Percentiles rank a stretch among this genome's conserved stretches.
These are phyloP conservation scores for Cybosia mesomella DNA, from an alignment of 2,888 invertebrate genomes.

Conservation along the genomic window DNA sequence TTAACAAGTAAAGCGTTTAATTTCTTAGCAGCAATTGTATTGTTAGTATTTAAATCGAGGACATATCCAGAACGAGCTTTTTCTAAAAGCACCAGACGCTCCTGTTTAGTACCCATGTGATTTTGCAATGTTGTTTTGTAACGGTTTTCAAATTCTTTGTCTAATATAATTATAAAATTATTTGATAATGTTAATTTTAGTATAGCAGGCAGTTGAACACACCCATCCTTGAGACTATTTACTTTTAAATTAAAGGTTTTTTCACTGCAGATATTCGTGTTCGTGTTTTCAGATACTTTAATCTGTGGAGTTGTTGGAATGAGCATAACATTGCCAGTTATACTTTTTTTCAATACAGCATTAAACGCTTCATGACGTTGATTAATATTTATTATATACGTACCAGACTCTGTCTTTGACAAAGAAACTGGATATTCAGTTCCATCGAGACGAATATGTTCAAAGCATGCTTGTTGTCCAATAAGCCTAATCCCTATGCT, in stretches of 20 bases:
- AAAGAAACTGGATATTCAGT: conserved; percentile 51
- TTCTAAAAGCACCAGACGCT: conserved; percentile 56
- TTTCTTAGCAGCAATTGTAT: conserved; percentile 16
- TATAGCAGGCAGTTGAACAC: conserved; percentile 56
- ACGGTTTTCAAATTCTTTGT: conserved; percentile 72
- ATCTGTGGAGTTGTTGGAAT: conserved; percentile 31
- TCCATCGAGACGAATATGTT: conserved; percentile 34
- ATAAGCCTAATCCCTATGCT: conserved; percentile 50
- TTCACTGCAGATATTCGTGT: too few species aligned
- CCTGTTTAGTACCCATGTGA: conserved; percentile 46
- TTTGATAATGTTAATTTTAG: conserved; percentile 63
- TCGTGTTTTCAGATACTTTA: neutral
- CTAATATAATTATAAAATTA: conserved; percentile 66
- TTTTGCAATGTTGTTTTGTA: conserved; percentile 55
- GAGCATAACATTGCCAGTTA: conserved; percentile 49
- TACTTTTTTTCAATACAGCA: conserved; percentile 54
- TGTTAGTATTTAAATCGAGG: conserved; percentile 56
- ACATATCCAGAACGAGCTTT: conserved; percentile 62
- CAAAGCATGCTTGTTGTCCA: conserved; percentile 35
- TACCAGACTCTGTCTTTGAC: conserved; percentile 43
- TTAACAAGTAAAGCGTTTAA: conserved; percentile 63
- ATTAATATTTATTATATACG: conserved; percentile 44
- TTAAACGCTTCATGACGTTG: conserved; percentile 37
- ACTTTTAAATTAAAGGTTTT: conserved; percentile 55
- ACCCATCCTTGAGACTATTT: conserved; percentile 40